Evolutionary conservation across 2,797 vertebrate genomes (phyloP).

Genomic region (Hafferia zeledoni): DNA sequence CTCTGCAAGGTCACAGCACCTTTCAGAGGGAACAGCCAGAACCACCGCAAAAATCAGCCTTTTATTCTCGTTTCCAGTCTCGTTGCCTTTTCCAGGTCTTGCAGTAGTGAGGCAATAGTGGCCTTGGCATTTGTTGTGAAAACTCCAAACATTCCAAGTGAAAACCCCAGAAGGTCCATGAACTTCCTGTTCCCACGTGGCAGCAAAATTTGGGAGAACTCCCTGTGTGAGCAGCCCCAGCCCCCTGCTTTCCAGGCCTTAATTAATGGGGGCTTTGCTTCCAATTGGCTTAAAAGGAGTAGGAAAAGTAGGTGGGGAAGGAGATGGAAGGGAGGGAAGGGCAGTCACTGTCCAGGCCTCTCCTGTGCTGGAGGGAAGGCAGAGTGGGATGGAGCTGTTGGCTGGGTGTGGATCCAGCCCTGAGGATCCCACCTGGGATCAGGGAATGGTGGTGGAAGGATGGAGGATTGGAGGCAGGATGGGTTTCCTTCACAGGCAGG

Average conservation of each 20-base stretch:
- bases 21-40: rapidly evolving
- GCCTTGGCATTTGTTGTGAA: neutral
- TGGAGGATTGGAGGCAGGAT: neutral
- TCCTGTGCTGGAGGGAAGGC: neutral
- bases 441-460: neutral
- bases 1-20: rapidly evolving
- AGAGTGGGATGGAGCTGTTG: neutral
- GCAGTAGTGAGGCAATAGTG: neutral
- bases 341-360: neutral
- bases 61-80: neutral
- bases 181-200: neutral
- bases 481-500: neutral
- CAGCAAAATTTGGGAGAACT: neutral
- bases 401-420: neutral
- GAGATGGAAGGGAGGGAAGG: neutral
- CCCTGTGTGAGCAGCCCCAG: neutral
- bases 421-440: neutral
- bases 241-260: neutral
- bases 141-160: neutral
- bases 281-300: neutral
- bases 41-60: neutral
- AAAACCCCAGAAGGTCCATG: rapidly evolving
- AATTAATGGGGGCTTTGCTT: neutral
- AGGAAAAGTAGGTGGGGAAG: neutral
- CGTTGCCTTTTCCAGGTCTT: neutral